Evolutionary conservation across 1,140 invertebrate genomes (phyloP).

Genomic region (Drosophila lacertosa): DNA sequence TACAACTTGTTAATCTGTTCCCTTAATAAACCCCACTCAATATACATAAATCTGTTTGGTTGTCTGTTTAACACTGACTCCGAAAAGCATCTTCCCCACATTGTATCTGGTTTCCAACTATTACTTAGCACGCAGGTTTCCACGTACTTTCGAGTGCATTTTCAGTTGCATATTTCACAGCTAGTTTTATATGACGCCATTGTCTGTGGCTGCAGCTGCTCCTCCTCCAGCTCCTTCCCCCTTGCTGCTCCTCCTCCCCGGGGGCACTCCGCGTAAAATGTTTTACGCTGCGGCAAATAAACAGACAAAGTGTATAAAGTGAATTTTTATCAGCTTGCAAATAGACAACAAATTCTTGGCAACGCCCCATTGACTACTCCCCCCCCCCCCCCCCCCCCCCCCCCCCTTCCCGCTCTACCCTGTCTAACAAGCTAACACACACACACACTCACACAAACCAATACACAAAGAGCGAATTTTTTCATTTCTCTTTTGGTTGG

Average conservation of each 20-base stretch:
- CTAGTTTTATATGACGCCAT: constrained; percentile 49
- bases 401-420: not conserved
- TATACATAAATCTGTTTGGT: no score
- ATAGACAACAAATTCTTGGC: constrained; percentile 76
- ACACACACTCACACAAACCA: no score
- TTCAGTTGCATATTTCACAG: constrained; percentile 58
- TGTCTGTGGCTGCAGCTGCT: constrained; percentile 48
- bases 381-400: not conserved
- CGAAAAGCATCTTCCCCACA: not conserved
- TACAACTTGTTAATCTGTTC: no score
- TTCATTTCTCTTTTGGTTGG: constrained; percentile 11
- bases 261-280: constrained; percentile 25
- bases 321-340: constrained; percentile 79
- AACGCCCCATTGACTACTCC: constrained; percentile 41
- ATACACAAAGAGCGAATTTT: constrained; percentile 13
- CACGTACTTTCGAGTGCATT: constrained; percentile 43
- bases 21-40: no score
- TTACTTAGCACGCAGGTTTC: constrained; percentile 6
- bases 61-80: not conserved
- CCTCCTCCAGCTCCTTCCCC: no score
- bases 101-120: constrained; percentile 5
- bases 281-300: constrained; percentile 58
- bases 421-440: no score
- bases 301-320: constrained; percentile 70
- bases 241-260: constrained; percentile 2